Conservation (phyloP, 2,797 vertebrate species). For the Silurus aristotelis region DNA sequence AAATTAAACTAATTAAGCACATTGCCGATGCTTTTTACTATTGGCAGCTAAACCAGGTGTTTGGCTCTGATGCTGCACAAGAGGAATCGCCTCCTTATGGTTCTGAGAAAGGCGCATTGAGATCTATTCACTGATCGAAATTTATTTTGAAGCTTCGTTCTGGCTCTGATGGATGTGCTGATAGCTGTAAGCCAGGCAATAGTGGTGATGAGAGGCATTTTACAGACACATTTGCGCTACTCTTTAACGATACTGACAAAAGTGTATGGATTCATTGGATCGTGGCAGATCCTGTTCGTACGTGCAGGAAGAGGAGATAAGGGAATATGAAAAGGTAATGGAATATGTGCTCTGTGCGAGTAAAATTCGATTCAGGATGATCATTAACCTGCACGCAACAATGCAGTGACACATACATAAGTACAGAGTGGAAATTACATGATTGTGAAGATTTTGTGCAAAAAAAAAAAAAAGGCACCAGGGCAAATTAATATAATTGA, state of each 20-base stretch:
- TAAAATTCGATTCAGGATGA: neutral
- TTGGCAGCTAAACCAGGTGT: conserved; percentile 42
- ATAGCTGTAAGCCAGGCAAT: conserved; percentile 16
- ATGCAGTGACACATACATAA: neutral
- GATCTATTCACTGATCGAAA: conserved; percentile 27
- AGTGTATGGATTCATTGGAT: conserved; percentile 4
- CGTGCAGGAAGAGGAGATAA: neutral
- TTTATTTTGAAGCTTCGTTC: conserved; percentile 22
- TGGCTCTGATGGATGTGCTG: conserved; percentile 14
- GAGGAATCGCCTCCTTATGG: conserved; percentile 4
- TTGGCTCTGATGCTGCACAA: conserved; percentile 11
- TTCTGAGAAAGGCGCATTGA: neutral
- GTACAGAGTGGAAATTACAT: conserved; percentile 11
- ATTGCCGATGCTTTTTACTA: conserved; percentile 50
- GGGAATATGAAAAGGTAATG: conserved; percentile 35
- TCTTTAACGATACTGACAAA: conserved; percentile 30
- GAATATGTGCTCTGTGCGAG: conserved; percentile 11
- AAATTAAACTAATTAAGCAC: conserved; percentile 49
- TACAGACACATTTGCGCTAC: conserved; percentile 29
- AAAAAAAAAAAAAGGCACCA: neutral
- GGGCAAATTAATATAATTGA: neutral
- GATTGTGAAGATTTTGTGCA: neutral
- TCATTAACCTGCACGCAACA: conserved; percentile 10
- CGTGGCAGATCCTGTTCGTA: conserved; percentile 14
- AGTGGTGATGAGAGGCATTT: conserved; percentile 37